Conservation (phyloP, 2,113 vertebrate genomes). For the Sprattus sprattus region DNA sequence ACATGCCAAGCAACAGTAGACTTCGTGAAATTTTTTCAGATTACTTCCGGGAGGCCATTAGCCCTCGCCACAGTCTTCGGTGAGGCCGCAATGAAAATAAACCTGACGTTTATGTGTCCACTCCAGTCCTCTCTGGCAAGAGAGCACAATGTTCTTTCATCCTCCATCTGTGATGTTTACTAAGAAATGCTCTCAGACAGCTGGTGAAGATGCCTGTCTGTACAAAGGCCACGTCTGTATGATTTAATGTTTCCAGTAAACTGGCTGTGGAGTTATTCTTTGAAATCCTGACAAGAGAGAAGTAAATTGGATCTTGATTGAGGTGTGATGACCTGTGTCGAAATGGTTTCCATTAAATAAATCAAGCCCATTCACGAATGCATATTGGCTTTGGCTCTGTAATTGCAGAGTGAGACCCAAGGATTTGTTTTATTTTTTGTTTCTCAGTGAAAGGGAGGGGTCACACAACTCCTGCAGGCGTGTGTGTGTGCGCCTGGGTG, state of each 20-base stretch:
- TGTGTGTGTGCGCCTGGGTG: no score
- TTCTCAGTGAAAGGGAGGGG: background rate
- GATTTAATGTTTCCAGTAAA: background rate
- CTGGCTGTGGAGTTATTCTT: background rate
- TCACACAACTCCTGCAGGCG: no score
- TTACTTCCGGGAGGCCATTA: background rate
- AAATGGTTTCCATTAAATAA: background rate
- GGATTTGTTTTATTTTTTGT: background rate
- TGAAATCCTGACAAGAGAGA: background rate
- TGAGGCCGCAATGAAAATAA: background rate
- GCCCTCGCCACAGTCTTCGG: background rate
- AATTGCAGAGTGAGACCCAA: background rate
- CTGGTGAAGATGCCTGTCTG: background rate
- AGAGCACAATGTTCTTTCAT: background rate
- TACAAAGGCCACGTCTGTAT: background rate
- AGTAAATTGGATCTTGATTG: background rate
- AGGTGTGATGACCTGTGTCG: background rate
- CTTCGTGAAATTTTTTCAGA: background rate
- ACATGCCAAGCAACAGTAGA: background rate
- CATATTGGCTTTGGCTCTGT: background rate
- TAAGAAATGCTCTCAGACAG: conserved; percentile 2
- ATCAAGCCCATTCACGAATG: background rate
- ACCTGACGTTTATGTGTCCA: background rate
- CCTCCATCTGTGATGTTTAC: background rate
- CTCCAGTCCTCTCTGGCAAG: background rate